A percentile compares a stretch with the other conserved stretches of the same genome.
Evolutionary conservation across 2,888 invertebrate genomes (phyloP).

Genomic region (Meteorus cinctellus): DNA sequence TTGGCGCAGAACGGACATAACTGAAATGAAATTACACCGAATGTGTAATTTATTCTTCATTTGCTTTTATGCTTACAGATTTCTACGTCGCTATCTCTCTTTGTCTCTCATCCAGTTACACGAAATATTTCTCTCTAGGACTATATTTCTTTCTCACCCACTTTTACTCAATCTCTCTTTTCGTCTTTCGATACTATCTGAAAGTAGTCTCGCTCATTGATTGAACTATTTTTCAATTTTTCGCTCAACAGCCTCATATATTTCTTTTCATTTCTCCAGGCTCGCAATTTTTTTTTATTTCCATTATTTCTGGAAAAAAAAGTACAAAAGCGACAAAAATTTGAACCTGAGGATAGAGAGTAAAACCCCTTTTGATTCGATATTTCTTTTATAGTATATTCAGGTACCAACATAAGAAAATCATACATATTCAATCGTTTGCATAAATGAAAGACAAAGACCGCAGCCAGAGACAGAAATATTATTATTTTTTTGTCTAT

Average conservation of each 20-base stretch:
- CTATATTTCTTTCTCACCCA: not conserved
- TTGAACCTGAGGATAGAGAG: too few relatives aligned
- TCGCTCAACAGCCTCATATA: not conserved
- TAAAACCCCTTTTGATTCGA: too few relatives aligned
- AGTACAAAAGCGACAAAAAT: too few relatives aligned
- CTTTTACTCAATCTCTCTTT: not conserved
- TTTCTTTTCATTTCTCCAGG: not conserved
- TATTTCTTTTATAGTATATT: too few relatives aligned
- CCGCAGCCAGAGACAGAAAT: slow-evolving; percentile 8
- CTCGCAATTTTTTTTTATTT: not conserved
- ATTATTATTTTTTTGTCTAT: slow-evolving; percentile 46
- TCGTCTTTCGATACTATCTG: too few relatives aligned
- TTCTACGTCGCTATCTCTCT: slow-evolving; percentile 72
- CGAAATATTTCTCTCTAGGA: slow-evolving; percentile 27
- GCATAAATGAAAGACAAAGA: not conserved
- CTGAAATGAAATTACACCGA: slow-evolving; percentile 64
- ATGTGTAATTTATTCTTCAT: slow-evolving; percentile 67
- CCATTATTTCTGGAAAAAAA: not conserved
- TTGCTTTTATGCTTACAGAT: slow-evolving; percentile 74
- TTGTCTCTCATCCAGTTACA: slow-evolving; percentile 54
- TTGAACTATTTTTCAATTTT: not conserved
- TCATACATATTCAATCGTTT: not conserved
- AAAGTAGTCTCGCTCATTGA: not conserved
- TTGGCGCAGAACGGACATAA: slow-evolving; percentile 64
- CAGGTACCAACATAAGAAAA: too few relatives aligned